Base-by-base conservation (phyloP, 2,113 vertebrate species). In the Ursus arctos region DNA sequence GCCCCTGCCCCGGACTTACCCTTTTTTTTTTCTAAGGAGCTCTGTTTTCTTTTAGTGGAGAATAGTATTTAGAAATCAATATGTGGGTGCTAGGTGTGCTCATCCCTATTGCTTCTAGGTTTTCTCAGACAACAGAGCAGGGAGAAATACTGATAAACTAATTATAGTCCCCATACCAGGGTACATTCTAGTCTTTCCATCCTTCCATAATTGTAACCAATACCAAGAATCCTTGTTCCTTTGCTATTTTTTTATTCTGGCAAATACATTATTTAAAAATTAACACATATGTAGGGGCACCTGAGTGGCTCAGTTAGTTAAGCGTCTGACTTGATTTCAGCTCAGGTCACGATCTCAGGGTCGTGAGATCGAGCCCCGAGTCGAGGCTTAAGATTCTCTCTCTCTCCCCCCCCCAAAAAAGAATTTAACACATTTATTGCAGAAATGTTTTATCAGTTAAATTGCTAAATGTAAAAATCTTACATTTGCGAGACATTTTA, bases 221-320 rank as follows among this genome's bases (percentile, higher is more conserved):
- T 1, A 92, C 8, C 36, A 65, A 89, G 33, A 86, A 51, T 81
- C 57, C 31, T 85, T 92, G 36, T 57, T 71, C 33, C 21, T 92
- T 87, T 65, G 49, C 53, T 94, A 14, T 22, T 88, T 77, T 69
- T 76, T 86, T 77, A 57, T 69, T 87, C 19, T 90, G 85, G 59
- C 1, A 83, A 88, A 95, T 91, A n/a, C 2, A 79, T 88, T 74
- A 84, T 59, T 88, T 95, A 67, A 94, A 69, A 88, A n/a, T 67
- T 71, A 91, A 94, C 14, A 28, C 1, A 33, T 90, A 36, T 69
- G 18, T 36, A 69, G 67, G 33, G 33, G 33, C 33, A n/a, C 65
- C 65, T 18, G 65, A 33, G 31, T 36, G 33, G n/a, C 67, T 36
- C 33, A 36, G 31, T 67, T 15, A 67, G n/a, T 69, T 69, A 69